phyloP scores from a whole-genome alignment of 2,888 invertebrate genomes.

The Chorisops tibialis region DNA sequence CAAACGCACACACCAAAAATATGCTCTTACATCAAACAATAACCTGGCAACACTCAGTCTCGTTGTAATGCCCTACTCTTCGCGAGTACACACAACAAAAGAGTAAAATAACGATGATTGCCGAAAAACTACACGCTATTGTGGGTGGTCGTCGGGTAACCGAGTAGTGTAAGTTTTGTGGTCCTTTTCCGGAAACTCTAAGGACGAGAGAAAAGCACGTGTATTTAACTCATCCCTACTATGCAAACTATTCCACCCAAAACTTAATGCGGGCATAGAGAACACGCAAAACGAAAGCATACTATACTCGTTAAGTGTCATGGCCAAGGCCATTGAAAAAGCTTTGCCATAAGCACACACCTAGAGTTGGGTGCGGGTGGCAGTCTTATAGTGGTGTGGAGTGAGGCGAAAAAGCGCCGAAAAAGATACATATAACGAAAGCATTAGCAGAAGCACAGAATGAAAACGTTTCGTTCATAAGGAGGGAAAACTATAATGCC shows the following conservation, averaged over 20 bases:
- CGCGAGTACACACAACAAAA: constrained; percentile 8
- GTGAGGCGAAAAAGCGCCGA: constrained; percentile 13
- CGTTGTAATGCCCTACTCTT: constrained; percentile 12
- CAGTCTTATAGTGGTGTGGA: not conserved
- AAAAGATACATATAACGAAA: constrained; percentile 3
- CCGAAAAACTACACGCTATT: not conserved
- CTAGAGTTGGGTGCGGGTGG: not conserved
- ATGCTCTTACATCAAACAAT: not conserved
- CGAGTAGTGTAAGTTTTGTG: not conserved
- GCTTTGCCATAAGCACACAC: not conserved
- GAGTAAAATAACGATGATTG: constrained; percentile 5
- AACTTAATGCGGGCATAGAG: constrained; percentile 12
- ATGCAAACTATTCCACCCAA: constrained; percentile 9
- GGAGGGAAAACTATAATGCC: not conserved
- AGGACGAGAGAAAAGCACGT: constrained; percentile 17
- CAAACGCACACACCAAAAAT: too few species aligned
- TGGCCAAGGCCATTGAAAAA: constrained; percentile 30
- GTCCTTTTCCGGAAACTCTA: not conserved
- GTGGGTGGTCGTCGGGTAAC: not conserved
- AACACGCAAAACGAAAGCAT: constrained; percentile 21
- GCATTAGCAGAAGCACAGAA: constrained; percentile 11
- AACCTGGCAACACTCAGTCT: constrained; percentile 5
- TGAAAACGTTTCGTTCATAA: constrained; percentile 18
- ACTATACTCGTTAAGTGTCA: constrained; percentile 28
- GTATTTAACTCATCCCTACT: constrained; percentile 7